A percentile compares a stretch with the other conserved stretches of the same genome.
phyloP scores from a whole-genome alignment of 2,888 invertebrate species.

The Uloborus plumipes region DNA sequence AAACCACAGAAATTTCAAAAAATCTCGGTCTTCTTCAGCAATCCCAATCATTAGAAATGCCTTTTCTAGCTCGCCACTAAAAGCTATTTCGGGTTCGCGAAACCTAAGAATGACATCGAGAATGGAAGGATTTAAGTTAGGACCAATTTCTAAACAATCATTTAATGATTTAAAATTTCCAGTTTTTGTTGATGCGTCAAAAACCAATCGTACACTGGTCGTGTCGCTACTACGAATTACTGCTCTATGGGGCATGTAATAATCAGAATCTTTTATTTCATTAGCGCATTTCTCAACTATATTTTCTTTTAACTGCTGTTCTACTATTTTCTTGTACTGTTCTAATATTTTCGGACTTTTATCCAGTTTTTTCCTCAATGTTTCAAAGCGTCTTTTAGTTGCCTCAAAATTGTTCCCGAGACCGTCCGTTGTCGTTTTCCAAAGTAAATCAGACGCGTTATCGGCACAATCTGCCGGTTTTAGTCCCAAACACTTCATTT shows the following conservation, averaged over 20 bases:
- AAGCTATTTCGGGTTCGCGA: constrained; percentile 3
- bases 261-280: neutral
- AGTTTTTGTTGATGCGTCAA: constrained; percentile 11
- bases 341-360: too few species aligned
- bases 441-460: too few species aligned
- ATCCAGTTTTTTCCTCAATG: too few species aligned
- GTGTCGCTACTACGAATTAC: neutral
- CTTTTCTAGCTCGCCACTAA: constrained; percentile 21
- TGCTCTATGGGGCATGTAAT: constrained; percentile 3
- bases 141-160: neutral
- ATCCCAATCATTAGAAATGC: constrained; percentile 5
- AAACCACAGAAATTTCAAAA: neutral
- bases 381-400: too few species aligned
- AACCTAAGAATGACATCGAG: constrained; percentile 19
- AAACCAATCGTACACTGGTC: neutral
- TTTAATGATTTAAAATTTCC: neutral
- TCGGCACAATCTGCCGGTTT: too few species aligned
- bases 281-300: neutral
- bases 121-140: constrained; percentile 3
- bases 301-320: too few species aligned
- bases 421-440: too few species aligned
- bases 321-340: too few species aligned
- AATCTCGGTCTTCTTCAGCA: constrained; percentile 12
- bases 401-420: too few species aligned
- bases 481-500: too few species aligned